A percentile compares a stretch with the other conserved stretches of the same genome.
These are phyloP conservation scores for Protonemura montana DNA, from an alignment of 2,888 invertebrate species.

Conservation along the genomic window DNA sequence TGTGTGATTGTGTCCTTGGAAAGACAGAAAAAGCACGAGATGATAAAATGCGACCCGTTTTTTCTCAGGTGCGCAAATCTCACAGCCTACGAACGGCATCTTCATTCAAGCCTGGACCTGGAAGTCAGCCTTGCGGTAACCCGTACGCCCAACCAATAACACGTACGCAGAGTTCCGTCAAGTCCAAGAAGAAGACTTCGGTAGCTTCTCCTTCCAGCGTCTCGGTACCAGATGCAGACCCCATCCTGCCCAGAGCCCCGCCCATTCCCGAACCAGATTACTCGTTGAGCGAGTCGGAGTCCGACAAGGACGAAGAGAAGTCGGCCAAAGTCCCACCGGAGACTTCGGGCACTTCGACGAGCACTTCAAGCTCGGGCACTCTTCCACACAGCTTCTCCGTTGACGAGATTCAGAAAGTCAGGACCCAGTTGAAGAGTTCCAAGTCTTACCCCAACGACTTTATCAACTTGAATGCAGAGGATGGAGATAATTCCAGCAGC, in stretches of 20 bases:
- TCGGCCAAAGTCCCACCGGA: constrained; percentile 66
- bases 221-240: constrained; percentile 56
- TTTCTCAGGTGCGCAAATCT: constrained; percentile 66
- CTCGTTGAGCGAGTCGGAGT: constrained; percentile 86
- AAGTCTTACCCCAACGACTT: constrained; percentile 89
- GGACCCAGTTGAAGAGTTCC: constrained; percentile 83
- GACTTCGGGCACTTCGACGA: constrained; percentile 72
- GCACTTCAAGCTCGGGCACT: constrained; percentile 73
- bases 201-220: constrained; percentile 55
- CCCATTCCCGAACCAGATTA: constrained; percentile 94
- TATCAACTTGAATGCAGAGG: constrained; percentile 63
- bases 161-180: constrained; percentile 57
- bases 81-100: constrained; percentile 65
- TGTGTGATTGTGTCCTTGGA: no score
- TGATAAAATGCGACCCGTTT: no score
- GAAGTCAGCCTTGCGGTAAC: constrained; percentile 54
- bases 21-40: no score
- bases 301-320: constrained; percentile 66
- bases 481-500: constrained; percentile 88
- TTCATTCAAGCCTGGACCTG: constrained; percentile 58
- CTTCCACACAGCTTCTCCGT: constrained; percentile 87
- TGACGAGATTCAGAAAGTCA: constrained; percentile 87
- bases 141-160: constrained; percentile 68
- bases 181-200: constrained; percentile 57
- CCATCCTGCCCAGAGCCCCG: constrained; percentile 58